Evolutionary conservation across 2,113 vertebrate genomes (phyloP), one percentile per base, ranked within the genome.

Genomic region (Motacilla tschutschensis): DNA sequence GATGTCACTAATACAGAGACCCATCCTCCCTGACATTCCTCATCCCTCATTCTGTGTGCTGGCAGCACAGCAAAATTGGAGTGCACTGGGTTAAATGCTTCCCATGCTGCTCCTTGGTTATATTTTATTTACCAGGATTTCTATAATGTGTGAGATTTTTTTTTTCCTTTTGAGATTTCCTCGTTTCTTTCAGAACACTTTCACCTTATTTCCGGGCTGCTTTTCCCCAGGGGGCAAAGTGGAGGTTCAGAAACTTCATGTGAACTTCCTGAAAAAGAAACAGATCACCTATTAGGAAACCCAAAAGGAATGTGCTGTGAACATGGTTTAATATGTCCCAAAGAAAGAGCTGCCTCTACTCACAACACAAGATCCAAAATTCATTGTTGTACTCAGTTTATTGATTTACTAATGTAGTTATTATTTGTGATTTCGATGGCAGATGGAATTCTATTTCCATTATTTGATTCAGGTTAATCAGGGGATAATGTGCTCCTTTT

Each of bases 261-360:
- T 83, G 91, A 93, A 95, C 89, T 93, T 95, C 92, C 93, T 93
- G 88, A 93, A 94, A 96, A 85, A 85, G 93, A 95, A 95, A 88
- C 93, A 95, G 93, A 94, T 91, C 89, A 90, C 95, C 90, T 83
- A 90, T 88, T 88, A 72, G 91, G 93, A 73, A 86, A 66, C 47
- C 14, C 73, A 88, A 77, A 65, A 77, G 88, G 80, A 93, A 92
- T 84, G 79, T 87, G 57, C 84, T 92, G 79, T 57, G 83, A 93
- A 82, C 87, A 58, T 31, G 76, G 55, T 90, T 88, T 89, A 89
- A 86, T 87, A 60, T 4, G 14, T 91, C 84, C 76, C 90, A 87
- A 93, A 87, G 87, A 95, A 90, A 83, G 84, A 83, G 50, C 89
- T 93, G 92, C 65, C 69, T 91, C 50, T 93, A 90, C 90, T 90